Evolutionary conservation across 2,113 vertebrate genomes (phyloP), one percentile per base, ranked within the genome.

Genomic region (Carettochelys insculpta): DNA sequence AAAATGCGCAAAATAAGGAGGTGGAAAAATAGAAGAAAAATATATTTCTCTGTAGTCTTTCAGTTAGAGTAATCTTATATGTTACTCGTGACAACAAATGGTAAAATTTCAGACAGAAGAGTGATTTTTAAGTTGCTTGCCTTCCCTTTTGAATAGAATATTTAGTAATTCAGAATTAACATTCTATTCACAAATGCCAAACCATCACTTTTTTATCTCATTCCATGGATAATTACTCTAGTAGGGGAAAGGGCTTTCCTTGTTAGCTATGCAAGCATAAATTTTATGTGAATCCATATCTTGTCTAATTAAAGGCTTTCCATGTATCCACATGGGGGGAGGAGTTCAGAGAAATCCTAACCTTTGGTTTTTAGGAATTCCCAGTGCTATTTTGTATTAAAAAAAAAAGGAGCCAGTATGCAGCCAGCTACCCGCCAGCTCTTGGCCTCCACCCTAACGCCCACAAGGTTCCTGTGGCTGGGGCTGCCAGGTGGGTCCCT

Each of bases 111-210:
- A 83, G 27, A 45, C 31, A 89, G 47, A 88, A 86, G 24, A 38
- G 73, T 92, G 65, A 78, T 88, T 90, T 86, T 38, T 92, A 91
- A 77, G 86, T 53, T 82, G 31, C 43, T 27, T 48, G 31, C 48
- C 47, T 6, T 89, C 73, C 52, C 76, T 89, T 81, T 77, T 87
- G 86, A 83, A 90, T 88, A 2, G 92, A 94, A 88, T 90, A 85
- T 78, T 93, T 93, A 91, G 77, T 58, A 80, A 91, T 94, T 87
- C 89, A 68, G 53, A 95, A 95, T 95, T 95, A 93, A 92, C 77
- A 91, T 94, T 93, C 94, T 95, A 96, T 93, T 94, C 77, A 90
- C 84, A 95, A 95, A 91, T 86, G 84, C 90, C 89, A 96, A 88
- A 82, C 86, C 94, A 90, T 79, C 77, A 85, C 79, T 92, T 94